Evolutionary conservation across 64 coral and sea anemone genomes (phyloP), one percentile per base, ranked within the genome.

Genomic region (Orbicella faveolata): DNA sequence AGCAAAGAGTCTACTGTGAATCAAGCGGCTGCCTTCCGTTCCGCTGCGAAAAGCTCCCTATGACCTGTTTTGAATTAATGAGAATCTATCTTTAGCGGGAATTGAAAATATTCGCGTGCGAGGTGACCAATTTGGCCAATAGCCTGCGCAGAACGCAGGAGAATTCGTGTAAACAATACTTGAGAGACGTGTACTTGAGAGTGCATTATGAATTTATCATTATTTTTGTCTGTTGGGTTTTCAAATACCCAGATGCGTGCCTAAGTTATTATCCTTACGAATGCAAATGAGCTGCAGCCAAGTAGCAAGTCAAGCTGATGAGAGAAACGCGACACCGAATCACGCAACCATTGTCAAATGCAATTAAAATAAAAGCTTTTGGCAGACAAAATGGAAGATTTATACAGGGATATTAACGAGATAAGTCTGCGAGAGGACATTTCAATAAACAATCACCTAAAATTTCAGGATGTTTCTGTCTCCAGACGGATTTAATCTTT

Each of bases 181-280:
- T 52, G 7, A 48, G 44, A 48, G 44, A 48, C 44, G 44, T 48
- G 4, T 48, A 48, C 44, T 4, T 48, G 35, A 85, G 36, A 44
- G n/a, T 21, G 39, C 63, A 85, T 85, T 85, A 72, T 85, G 64
- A 83, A 85, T 85, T 73, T 85, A 85, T 72, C 35, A 85, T 85
- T 7, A 25, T 85, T 68, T 25, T 67, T 72, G 55, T 41, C 64
- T 72, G 36, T 11, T 48, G 63, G 39, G 23, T 73, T 39, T 73
- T 18, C 8, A 20, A 68, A 18, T 67, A 37, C 37, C 72, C 82
- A 72, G 82, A 36, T 85, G 82, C 37, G 41, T 73, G 9, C 12
- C 10, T 11, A 39, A 65, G 21, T 34, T 39, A 85, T 72, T 85
- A 85, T 84, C 39, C 82, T 51, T 51, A 73, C 18, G 53, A 21